Percentiles rank a stretch among this genome's conserved stretches.
phyloP scores from a whole-genome alignment of 2,797 vertebrate genomes.

The Sardinella longiceps region DNA sequence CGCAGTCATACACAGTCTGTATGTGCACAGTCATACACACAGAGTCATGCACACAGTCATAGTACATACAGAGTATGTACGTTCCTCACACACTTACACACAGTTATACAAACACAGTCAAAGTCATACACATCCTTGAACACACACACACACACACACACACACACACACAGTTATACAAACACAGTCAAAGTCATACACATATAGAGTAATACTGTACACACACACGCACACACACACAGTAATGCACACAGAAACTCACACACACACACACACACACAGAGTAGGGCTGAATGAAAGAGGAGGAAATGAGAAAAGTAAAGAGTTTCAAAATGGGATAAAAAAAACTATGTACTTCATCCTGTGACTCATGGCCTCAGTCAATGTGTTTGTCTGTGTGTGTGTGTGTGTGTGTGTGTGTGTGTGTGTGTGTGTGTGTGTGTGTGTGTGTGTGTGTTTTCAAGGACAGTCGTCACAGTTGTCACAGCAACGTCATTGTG shows the following conservation, averaged over 20 bases:
- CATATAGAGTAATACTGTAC: too few relatives aligned
- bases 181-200: too few relatives aligned
- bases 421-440: background rate
- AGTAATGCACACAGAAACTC: background rate
- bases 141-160: background rate
- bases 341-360: background rate
- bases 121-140: too few relatives aligned
- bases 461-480: conserved; percentile 14
- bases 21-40: too few relatives aligned
- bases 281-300: background rate
- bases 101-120: too few relatives aligned
- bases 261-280: background rate
- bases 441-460: background rate
- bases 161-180: background rate
- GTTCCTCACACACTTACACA: too few relatives aligned
- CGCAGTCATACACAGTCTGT: too few relatives aligned
- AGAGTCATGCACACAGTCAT: too few relatives aligned
- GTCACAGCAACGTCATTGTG: conserved; percentile 19
- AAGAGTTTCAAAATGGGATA: background rate
- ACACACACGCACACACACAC: background rate
- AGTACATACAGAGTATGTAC: too few relatives aligned
- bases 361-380: background rate
- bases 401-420: conserved; percentile 25
- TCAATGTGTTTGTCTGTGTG: background rate
- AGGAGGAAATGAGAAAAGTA: background rate